phyloP scores from a whole-genome alignment of 2,113 vertebrate genomes.

The Cheirogaleus medius region DNA sequence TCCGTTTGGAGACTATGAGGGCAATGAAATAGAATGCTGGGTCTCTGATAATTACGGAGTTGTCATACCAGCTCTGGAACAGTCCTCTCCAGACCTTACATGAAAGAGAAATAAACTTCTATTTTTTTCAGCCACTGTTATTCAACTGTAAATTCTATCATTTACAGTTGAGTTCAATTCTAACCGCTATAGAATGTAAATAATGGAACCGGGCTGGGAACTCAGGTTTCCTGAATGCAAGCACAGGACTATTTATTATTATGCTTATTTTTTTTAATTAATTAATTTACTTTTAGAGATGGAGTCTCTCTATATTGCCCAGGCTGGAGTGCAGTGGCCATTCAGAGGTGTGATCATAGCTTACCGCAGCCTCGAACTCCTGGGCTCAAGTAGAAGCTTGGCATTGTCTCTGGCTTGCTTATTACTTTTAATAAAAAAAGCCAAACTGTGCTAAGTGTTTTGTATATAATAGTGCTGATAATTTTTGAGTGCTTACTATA shows the following conservation, averaged over 20 bases:
- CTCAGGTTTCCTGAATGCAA: conserved; percentile 33
- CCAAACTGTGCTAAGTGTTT: background rate
- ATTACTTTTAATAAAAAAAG: conserved; percentile 38
- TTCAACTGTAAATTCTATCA: background rate
- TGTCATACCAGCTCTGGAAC: conserved; percentile 9
- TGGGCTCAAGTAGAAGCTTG: background rate
- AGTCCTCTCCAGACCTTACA: background rate
- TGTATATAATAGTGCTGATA: background rate
- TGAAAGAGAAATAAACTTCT: conserved; percentile 27
- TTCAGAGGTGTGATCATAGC: background rate
- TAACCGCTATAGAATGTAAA: background rate
- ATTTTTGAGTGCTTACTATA: conserved; percentile 10
- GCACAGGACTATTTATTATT: conserved; percentile 12
- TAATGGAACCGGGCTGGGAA: background rate
- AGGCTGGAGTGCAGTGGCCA: background rate
- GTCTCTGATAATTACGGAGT: background rate
- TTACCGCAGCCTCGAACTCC: background rate
- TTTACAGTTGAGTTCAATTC: conserved; percentile 34
- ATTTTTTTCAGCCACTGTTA: background rate
- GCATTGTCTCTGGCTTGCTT: background rate
- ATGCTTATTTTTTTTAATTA: background rate
- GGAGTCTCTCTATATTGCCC: background rate
- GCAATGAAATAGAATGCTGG: background rate
- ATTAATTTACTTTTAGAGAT: background rate
- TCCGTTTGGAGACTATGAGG: background rate